Base-by-base conservation (phyloP, 2,797 vertebrate genomes). In the Gephyroberyx darwinii region DNA sequence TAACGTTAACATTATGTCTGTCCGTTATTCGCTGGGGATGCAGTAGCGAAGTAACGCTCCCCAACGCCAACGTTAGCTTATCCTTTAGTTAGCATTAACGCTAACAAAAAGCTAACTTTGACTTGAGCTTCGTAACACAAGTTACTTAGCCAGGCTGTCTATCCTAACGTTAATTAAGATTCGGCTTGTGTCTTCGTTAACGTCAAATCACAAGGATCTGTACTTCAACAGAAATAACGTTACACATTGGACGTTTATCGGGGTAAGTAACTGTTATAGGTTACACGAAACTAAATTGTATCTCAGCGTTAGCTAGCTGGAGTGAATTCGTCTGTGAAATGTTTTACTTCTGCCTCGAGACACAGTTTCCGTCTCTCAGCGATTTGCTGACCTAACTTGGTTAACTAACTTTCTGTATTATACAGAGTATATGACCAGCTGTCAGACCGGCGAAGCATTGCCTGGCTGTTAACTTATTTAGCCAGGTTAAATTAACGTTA, bases 231-330 rank as follows among this genome's bases (percentile, higher is more conserved):
- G 20, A 67, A 47, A 50, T 26, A n/a, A n/a, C n/a, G n/a, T n/a
- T n/a, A 47, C 73, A 10, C 20, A 78, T 61, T 74, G 81, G 79
- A 5, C 48, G 31, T 53, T 51, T 13, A 58, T 30, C 45, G 58
- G 81, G 86, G 88, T 90, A 59, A 83, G 81, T 64, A 1, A 31
- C 22, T 14, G 9, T 19, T 3, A 54, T 10, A 20, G 13, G 52
- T 26, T 26, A 26, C 26, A 26, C 26, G 26, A 16, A 7, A 30
- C 30, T n/a, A 51, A 51, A 51, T 51, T 6, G 19, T 8, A 22
- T 13, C 12, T 52, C 22, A 22, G 50, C n/a, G n/a, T 52, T 52
- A 52, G 48, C 48, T 45, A 51, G 50, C 17, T 19, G n/a, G 22
- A 22, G 39, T 22, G 5, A 47, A 5, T n/a, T 47, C 5, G 17